Conservation (phyloP, 2,113 vertebrate species). For the Atractosteus spatula region DNA sequence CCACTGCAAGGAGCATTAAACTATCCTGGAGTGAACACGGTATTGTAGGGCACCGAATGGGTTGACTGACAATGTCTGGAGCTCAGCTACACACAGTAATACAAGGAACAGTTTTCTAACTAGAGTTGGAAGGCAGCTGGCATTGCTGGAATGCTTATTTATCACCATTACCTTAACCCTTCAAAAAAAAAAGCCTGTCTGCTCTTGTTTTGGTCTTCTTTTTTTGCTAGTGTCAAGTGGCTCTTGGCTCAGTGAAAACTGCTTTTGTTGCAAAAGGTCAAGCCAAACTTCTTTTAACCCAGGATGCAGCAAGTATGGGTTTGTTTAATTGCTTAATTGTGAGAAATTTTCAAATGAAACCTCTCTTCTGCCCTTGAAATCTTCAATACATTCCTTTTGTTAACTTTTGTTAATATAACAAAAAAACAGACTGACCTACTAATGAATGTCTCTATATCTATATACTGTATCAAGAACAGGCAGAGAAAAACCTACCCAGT, state of each 20-base stretch:
- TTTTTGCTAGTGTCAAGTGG: constrained; percentile 10
- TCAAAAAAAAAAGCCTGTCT: constrained; percentile 18
- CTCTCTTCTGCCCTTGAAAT: no score
- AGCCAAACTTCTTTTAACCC: background rate
- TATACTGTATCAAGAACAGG: constrained; percentile 10
- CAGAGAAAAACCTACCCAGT: constrained; percentile 1
- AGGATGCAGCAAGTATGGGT: background rate
- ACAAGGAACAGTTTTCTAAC: no score
- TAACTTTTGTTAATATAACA: constrained; percentile 18
- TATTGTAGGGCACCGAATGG: no score
- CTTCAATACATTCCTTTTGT: background rate
- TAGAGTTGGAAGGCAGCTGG: background rate
- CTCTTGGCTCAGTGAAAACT: constrained; percentile 7
- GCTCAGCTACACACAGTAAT: no score
- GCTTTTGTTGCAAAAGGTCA: constrained; percentile 19
- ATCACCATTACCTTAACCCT: constrained; percentile 3
- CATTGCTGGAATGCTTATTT: constrained; percentile 3
- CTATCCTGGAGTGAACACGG: no score
- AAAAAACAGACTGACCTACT: background rate
- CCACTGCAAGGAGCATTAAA: no score
- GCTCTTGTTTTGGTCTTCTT: background rate
- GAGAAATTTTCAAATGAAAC: no score
- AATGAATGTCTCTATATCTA: constrained; percentile 13
- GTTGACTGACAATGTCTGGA: no score
- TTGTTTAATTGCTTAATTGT: no score